Conservation (phyloP, 2,113 vertebrate species). For the Myrmecobius fasciatus region DNA sequence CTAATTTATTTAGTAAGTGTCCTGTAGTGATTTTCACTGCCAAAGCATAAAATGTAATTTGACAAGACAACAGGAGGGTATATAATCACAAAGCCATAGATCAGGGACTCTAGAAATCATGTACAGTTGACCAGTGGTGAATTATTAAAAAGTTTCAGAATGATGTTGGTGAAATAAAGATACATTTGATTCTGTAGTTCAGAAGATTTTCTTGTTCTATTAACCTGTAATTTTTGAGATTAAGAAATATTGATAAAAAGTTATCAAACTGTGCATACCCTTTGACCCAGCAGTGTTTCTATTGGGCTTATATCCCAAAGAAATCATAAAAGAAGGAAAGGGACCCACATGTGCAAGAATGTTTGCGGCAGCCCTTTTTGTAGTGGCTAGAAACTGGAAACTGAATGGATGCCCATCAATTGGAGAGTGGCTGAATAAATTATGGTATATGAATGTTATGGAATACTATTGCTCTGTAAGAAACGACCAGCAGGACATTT, state of each 20-base stretch:
- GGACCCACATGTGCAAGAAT: too few species aligned
- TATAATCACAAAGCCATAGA: not conserved
- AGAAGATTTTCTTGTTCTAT: not conserved
- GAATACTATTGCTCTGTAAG: too few species aligned
- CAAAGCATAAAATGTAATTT: not conserved
- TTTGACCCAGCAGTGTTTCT: too few species aligned
- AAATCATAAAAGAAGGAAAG: too few species aligned
- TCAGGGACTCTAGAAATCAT: not conserved
- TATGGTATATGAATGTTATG: too few species aligned
- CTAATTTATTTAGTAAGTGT: not conserved
- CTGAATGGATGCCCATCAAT: too few species aligned
- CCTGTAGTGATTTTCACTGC: not conserved
- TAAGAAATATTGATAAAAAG: not conserved
- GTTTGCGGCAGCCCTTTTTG: too few species aligned
- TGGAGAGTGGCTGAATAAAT: too few species aligned
- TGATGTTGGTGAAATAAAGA: not conserved
- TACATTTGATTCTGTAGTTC: not conserved
- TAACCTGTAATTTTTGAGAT: not conserved
- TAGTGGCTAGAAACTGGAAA: too few species aligned
- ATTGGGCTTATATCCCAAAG: too few species aligned
- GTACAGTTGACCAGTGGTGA: not conserved
- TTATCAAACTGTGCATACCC: too few species aligned
- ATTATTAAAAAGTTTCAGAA: not conserved
- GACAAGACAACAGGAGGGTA: not conserved
- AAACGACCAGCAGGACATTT: too few species aligned